Evolutionary conservation across 2,888 invertebrate genomes (phyloP).

Genomic region (Exephanes ischioxanthus): DNA sequence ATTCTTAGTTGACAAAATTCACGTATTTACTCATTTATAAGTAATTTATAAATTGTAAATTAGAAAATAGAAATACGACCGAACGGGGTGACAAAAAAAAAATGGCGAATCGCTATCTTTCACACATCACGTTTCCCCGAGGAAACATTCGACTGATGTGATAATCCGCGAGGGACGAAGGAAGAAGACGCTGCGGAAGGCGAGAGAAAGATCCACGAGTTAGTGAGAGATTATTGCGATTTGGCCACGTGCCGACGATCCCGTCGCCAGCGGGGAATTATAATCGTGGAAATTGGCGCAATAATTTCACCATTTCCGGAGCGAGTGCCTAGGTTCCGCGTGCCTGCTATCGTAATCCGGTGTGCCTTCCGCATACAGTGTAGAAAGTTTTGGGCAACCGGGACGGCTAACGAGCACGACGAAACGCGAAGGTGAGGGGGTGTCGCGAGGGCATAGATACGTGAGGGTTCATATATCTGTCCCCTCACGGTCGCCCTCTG

Average conservation of each 20-base stretch:
- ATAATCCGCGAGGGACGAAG: background rate
- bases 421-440: constrained; percentile 6
- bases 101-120: background rate
- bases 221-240: constrained; percentile 51
- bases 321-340: background rate
- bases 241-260: constrained; percentile 57
- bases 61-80: background rate
- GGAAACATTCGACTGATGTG: background rate
- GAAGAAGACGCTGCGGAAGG: background rate
- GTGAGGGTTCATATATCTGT: constrained; percentile 26
- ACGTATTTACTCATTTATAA: background rate
- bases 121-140: background rate
- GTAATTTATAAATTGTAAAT: background rate
- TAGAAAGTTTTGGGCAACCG: constrained; percentile 41
- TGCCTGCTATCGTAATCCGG: constrained; percentile 4
- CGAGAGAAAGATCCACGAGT: constrained; percentile 1
- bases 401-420: constrained; percentile 38
- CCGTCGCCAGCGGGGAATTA: constrained; percentile 53
- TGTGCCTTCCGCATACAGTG: background rate
- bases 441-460: background rate
- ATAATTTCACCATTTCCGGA: constrained; percentile 59
- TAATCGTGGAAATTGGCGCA: constrained; percentile 59
- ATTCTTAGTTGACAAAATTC: background rate
- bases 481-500: constrained; percentile 2
- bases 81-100: background rate